Evolutionary conservation across 2,888 invertebrate species (phyloP), one percentile per base, ranked within the genome.

Genomic region (Galeopsomyia nigrocyanea): DNA sequence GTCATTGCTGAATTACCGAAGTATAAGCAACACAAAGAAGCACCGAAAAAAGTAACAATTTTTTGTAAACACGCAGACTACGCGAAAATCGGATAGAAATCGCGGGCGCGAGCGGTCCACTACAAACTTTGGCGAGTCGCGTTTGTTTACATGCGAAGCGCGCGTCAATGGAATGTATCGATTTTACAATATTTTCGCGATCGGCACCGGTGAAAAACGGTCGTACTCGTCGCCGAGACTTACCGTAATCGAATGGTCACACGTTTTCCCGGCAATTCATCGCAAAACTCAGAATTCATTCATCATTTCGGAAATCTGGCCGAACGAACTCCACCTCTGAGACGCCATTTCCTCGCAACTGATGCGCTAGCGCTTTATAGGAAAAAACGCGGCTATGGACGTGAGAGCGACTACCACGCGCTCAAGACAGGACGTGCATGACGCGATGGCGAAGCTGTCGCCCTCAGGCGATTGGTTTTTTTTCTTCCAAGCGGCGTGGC

Each of bases 341-440:
- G 87, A 87, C 88, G 87, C 88, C 88, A 88, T 88, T 88, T 88
- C 84, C 87, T 86, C 84, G 82, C 82, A 83, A 86, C 86, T 83
- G 82, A 80, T 73, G 75, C 73, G 62, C 66, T 31, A 64, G n/a
- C n/a, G n/a, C n/a, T 50, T 16, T 39, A 39, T 10, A 39, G 39
- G 39, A 39, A 39, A 39, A 39, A 39, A 39, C 39, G 39, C 39
- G 39, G 39, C 39, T 39, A 39, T 7, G 39, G 39, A 39, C 39
- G 39, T 9, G 13, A 39, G 39, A 39, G 39, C 7, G 39, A 39
- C 39, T 39, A 39, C 39, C 39, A 39, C 13, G 39, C 39, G 39
- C 13, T 39, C 39, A 3, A 39, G 1, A 39, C 13, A 7, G 7
- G 13, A 7, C 39, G 7, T 1, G 39, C 13, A 13, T 39, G 39